Evolutionary conservation across 1,140 invertebrate genomes (phyloP).

Genomic region (Bilobella aurantiaca): DNA sequence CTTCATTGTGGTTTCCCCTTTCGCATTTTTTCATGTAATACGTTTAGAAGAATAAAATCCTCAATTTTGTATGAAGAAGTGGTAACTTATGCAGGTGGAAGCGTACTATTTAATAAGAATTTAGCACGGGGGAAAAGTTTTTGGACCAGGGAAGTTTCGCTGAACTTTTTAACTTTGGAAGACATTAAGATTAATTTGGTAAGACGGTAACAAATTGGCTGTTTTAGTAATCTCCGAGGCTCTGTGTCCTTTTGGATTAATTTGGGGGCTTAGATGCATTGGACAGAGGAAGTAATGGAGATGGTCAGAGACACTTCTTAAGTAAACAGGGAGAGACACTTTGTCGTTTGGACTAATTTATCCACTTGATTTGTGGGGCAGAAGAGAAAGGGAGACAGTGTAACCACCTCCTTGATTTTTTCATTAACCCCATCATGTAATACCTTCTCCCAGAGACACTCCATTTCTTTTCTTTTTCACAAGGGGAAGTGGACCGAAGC

Average conservation of each 20-base stretch:
- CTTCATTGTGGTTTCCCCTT: too few species aligned
- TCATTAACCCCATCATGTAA: conserved; percentile 8
- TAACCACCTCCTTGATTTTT: conserved; percentile 4
- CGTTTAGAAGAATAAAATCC: too few species aligned
- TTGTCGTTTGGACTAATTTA: not conserved
- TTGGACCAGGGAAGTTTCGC: too few species aligned
- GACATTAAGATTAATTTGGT: not conserved
- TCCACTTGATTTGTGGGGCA: too few species aligned
- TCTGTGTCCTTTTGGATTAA: not conserved
- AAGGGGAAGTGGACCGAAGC: not conserved
- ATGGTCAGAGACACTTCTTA: not conserved
- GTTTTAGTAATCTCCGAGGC: too few species aligned
- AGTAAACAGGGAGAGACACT: not conserved
- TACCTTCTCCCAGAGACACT: not conserved
- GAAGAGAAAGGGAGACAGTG: too few species aligned
- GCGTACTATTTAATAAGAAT: too few species aligned
- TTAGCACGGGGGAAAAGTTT: too few species aligned
- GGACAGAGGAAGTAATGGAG: not conserved
- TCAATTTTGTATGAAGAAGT: too few species aligned
- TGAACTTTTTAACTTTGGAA: not conserved
- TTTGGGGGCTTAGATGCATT: not conserved
- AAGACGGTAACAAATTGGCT: not conserved
- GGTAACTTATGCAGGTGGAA: too few species aligned
- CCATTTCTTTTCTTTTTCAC: not conserved
- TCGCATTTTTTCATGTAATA: too few species aligned